These are phyloP conservation scores for Struthio camelus DNA, from an alignment of 2,113 vertebrate species.

Conservation along the genomic window DNA sequence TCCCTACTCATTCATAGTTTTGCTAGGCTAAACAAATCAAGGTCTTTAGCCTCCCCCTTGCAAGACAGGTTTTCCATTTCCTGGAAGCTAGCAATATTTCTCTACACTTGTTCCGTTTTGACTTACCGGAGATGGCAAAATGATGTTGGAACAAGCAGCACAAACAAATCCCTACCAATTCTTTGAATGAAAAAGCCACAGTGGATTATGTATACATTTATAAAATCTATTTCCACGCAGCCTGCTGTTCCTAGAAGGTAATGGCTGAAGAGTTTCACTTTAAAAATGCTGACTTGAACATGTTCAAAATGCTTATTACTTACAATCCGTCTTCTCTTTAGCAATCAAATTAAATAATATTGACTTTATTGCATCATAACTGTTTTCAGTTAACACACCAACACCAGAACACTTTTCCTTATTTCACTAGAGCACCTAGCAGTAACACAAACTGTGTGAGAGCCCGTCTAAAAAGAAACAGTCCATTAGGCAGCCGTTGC, in stretches of 20 bases:
- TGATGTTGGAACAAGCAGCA: not conserved
- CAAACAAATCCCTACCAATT: not conserved
- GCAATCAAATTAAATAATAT: not conserved
- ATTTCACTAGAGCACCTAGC: not conserved
- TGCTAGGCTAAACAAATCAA: not conserved
- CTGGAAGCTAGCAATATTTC: not conserved
- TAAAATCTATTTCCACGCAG: not conserved
- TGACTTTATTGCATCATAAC: not conserved
- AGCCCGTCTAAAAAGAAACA: not conserved
- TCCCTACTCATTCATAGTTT: not conserved
- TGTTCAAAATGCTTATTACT: not conserved
- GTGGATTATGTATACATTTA: not conserved
- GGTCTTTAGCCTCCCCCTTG: not conserved
- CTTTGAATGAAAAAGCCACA: not conserved
- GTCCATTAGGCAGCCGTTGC: not conserved
- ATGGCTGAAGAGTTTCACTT: not conserved
- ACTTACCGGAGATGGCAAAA: not conserved
- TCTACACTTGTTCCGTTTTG: not conserved
- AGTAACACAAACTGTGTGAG: not conserved
- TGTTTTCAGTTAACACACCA: slow-evolving; percentile 7
- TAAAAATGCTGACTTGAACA: not conserved
- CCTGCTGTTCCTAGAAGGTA: not conserved
- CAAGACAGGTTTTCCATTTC: not conserved
- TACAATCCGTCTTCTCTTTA: not conserved
- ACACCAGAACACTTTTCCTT: not conserved